Base-by-base conservation (phyloP, 30 jellyfish, hydroid and myxozoan genomes). In the Aurelia aurita complex sp. Pacific region DNA sequence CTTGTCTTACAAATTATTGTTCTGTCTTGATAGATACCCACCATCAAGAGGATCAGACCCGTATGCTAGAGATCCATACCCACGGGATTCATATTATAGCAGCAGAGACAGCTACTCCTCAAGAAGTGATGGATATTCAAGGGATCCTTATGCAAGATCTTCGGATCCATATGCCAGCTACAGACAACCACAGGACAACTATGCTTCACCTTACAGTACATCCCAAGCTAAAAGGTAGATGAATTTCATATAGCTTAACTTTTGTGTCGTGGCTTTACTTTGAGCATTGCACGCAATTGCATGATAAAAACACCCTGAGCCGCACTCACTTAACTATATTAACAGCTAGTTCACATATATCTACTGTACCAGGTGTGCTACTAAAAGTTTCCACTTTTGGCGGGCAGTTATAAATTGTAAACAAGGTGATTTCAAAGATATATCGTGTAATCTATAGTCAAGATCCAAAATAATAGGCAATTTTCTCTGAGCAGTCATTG, bases 41-140 rank as follows among this genome's bases (percentile, higher is more conserved):
- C 88, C 88, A n/a, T 67, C 88, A 36, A 79, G 88, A 79, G 52
- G 80, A 61, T 79, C 88, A 52, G 97, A 91, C 64, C 92, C 96
- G 9, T 91, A 91, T 62, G 90, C 90, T 5, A 64, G 96, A 42
- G 97, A 91, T 66, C 92, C 96, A 53, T 91, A 91, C 52, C 19
- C 89, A 69, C 51, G 97, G 42, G 93, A 85, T 50, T 66, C 85
- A 3, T 90, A 83, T 72, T 67, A 72, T 72, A 29, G 83, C 74
- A 46, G 88, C 64, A 74, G 95, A 61, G 97, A 90, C 83, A 88
- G 92, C 63, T 89, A 89, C 51, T 40, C 69, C 34, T 40, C 69
- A 60, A 60, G 69, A 11, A 60, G 87, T 50, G 78, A 78, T 43
- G 75, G 65, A 13, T 88, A 88, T 40, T 61, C 86, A 69, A 79